Percentiles rank a stretch among this genome's conserved stretches.
Evolutionary conservation across 2,113 vertebrate genomes (phyloP).

Genomic region (Zapus hudsonius): DNA sequence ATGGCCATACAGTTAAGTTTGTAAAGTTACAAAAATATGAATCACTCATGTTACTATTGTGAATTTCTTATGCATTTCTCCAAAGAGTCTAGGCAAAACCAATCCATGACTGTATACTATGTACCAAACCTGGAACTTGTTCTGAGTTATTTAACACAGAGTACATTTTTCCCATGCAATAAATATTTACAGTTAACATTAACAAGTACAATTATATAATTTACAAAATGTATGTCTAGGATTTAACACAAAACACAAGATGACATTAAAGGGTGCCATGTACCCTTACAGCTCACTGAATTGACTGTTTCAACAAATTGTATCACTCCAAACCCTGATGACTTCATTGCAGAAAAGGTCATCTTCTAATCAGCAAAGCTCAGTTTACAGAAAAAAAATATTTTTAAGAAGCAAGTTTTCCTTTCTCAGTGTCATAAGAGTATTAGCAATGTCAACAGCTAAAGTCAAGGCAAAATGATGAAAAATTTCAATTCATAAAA

Average conservation of each 20-base stretch:
- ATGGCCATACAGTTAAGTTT: conserved; percentile 63
- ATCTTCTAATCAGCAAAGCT: conserved; percentile 40
- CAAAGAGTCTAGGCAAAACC: conserved; percentile 73
- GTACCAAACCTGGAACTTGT: conserved; percentile 71
- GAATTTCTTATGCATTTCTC: conserved; percentile 75
- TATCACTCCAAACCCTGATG: conserved; percentile 14
- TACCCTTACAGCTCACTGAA: conserved; percentile 63
- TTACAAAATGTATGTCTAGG: conserved; percentile 67
- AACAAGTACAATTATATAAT: conserved; percentile 70
- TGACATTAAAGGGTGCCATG: conserved; percentile 55
- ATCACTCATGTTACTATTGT: conserved; percentile 69
- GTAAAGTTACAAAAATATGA: conserved; percentile 60
- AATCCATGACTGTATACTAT: conserved; percentile 71
- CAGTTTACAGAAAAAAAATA: neutral
- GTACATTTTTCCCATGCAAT: conserved; percentile 76
- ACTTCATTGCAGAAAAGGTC: conserved; percentile 25
- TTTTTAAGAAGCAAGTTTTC: conserved; percentile 18
- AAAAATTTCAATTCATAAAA: conserved; percentile 47
- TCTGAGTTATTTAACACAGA: conserved; percentile 75
- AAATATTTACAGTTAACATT: conserved; percentile 75
- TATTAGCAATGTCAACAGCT: conserved; percentile 17
- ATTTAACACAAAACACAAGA: conserved; percentile 70
- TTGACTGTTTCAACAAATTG: conserved; percentile 33
- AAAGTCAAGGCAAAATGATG: conserved; percentile 28
- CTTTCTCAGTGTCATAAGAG: neutral